These are phyloP conservation scores for Petaurus breviceps DNA, from an alignment of 2,113 vertebrate genomes.

Conservation along the genomic window DNA sequence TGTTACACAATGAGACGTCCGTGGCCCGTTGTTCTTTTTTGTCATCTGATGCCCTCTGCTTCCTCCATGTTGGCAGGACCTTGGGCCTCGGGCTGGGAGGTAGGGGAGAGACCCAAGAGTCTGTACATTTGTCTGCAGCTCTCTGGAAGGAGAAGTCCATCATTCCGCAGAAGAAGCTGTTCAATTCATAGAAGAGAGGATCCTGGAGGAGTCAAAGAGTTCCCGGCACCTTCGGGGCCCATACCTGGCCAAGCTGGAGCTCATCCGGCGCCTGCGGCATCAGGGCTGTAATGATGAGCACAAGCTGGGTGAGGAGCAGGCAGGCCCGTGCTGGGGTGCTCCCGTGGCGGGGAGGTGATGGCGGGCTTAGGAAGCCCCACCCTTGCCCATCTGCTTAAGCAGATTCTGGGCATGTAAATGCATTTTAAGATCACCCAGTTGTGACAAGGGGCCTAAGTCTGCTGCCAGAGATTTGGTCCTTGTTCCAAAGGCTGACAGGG, in stretches of 20 bases:
- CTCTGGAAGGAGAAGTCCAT: conserved; percentile 92
- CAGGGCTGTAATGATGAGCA: conserved; percentile 89
- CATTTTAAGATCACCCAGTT: background rate
- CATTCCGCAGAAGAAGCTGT: conserved; percentile 90
- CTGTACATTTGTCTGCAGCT: conserved; percentile 83
- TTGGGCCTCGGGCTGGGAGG: background rate
- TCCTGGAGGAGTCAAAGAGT: conserved; percentile 89
- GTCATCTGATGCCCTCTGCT: background rate
- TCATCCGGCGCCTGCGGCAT: conserved; percentile 90
- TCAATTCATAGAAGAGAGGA: conserved; percentile 92
- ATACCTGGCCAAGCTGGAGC: conserved; percentile 92
- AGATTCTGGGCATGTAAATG: background rate
- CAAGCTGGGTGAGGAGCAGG: conserved; percentile 88
- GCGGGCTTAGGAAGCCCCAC: background rate
- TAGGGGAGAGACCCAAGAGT: conserved; percentile 1
- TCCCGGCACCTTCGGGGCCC: conserved; percentile 92
- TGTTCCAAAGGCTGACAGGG: background rate
- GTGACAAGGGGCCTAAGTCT: background rate
- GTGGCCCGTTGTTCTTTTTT: no score
- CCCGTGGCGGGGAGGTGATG: no score
- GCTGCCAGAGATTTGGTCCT: background rate
- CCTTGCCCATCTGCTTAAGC: background rate
- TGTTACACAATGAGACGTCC: background rate
- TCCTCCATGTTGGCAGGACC: background rate
- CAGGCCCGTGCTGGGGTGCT: no score